phyloP scores from a whole-genome alignment of 1,140 invertebrate genomes.

The Hypothenemus hampei region DNA sequence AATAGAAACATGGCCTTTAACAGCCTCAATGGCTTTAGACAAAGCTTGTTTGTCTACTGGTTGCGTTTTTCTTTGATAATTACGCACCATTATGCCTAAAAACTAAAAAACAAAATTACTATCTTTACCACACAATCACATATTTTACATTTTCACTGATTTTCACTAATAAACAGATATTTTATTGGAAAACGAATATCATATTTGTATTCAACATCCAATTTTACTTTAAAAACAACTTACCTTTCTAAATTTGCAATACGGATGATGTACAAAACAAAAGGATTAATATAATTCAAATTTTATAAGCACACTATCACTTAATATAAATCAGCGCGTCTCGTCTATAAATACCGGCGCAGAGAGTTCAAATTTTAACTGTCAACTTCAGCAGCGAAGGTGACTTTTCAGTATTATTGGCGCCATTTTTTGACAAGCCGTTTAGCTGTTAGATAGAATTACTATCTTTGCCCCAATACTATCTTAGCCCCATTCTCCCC shows the following conservation, averaged over 20 bases:
- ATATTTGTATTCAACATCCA: background rate
- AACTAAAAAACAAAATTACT: background rate
- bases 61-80: too few species aligned
- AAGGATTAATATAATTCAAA: too few species aligned
- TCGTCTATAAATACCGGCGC: background rate
- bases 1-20: background rate
- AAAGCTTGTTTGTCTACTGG: background rate
- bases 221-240: background rate
- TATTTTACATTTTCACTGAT: too few species aligned
- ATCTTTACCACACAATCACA: too few species aligned
- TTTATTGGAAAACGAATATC: background rate
- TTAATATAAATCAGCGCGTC: too few species aligned
- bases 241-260: background rate
- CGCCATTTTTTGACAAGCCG: background rate
- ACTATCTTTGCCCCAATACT: background rate
- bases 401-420: too few species aligned
- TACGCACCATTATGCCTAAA: background rate
- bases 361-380: background rate
- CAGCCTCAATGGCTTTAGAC: background rate
- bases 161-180: background rate
- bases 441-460: background rate
- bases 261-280: background rate
- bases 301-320: too few species aligned
- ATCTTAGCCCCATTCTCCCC: background rate
- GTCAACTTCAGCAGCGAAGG: background rate